Conservation (phyloP, 2,113 vertebrate species). For the Pleuronectes platessa region DNA sequence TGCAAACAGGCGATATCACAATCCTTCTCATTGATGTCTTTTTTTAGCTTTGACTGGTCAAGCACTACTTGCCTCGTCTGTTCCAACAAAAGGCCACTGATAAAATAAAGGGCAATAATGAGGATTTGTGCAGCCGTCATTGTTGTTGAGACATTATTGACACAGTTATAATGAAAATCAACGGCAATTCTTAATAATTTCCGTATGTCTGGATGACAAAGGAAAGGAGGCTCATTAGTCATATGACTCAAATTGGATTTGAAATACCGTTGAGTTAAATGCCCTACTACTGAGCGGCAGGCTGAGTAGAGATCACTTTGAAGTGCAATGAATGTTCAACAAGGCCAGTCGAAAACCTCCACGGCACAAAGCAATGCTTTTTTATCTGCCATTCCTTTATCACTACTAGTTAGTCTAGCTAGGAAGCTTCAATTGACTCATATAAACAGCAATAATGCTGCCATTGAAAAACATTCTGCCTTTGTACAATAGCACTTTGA, state of each 20-base stretch:
- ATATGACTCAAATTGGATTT: conserved; percentile 12
- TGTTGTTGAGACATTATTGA: conserved; percentile 20
- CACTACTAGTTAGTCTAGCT: conserved; percentile 52
- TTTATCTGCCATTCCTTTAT: conserved; percentile 41
- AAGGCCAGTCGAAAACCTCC: conserved; percentile 20
- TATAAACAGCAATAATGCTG: conserved; percentile 17
- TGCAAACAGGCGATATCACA: background rate
- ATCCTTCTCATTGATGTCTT: background rate
- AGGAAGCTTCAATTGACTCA: conserved; percentile 33
- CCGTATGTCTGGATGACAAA: conserved; percentile 19
- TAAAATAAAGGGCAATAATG: background rate
- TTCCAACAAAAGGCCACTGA: background rate
- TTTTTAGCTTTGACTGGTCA: background rate
- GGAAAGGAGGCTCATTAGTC: conserved; percentile 8
- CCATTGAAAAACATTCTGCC: conserved; percentile 21
- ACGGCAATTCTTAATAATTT: background rate
- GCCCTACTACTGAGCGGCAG: background rate
- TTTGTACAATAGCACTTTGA: conserved; percentile 29
- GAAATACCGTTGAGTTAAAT: conserved; percentile 10
- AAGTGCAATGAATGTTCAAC: conserved; percentile 34
- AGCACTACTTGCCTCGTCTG: background rate
- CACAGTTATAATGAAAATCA: conserved; percentile 25
- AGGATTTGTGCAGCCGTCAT: background rate
- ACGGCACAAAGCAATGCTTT: conserved; percentile 26
- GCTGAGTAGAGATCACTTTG: conserved; percentile 1